A percentile compares a stretch with the other conserved stretches of the same genome.
Conservation (phyloP, 2,888 invertebrate species). For the Netelia virgata region DNA sequence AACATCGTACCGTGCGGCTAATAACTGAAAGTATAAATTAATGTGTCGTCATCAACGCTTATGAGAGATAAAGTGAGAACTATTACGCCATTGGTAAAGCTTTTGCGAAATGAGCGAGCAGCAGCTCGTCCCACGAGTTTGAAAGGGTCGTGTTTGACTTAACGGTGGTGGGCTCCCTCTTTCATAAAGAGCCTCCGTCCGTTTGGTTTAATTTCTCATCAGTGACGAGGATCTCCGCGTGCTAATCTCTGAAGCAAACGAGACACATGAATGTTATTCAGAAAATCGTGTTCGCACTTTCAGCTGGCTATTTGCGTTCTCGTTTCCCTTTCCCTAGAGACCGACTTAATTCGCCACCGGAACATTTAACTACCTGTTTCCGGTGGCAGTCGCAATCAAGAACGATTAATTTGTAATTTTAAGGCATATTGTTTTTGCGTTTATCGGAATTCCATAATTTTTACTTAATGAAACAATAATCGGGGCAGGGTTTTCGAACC, state of each 20-base stretch:
- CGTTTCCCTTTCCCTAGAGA: background rate
- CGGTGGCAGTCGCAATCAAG: background rate
- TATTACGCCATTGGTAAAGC: background rate
- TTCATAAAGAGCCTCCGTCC: background rate
- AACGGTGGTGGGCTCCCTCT: background rate
- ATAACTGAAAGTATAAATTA: no score
- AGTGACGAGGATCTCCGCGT: background rate
- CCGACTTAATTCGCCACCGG: background rate
- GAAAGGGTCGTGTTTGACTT: background rate
- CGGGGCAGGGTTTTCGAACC: conserved; percentile 72
- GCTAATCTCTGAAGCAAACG: background rate
- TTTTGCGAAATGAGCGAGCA: background rate
- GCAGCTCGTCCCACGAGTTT: no score
- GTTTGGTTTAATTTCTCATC: background rate
- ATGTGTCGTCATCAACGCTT: no score
- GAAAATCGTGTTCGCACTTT: background rate
- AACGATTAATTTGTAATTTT: background rate
- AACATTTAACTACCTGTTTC: no score
- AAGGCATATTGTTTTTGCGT: background rate
- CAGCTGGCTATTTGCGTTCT: background rate
- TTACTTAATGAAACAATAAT: conserved; percentile 21
- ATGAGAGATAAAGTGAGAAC: no score
- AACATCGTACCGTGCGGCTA: no score
- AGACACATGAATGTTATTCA: background rate
- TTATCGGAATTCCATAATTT: background rate